Evolutionary conservation across 2,888 invertebrate species (phyloP).

Genomic region (Trilocha varians): DNA sequence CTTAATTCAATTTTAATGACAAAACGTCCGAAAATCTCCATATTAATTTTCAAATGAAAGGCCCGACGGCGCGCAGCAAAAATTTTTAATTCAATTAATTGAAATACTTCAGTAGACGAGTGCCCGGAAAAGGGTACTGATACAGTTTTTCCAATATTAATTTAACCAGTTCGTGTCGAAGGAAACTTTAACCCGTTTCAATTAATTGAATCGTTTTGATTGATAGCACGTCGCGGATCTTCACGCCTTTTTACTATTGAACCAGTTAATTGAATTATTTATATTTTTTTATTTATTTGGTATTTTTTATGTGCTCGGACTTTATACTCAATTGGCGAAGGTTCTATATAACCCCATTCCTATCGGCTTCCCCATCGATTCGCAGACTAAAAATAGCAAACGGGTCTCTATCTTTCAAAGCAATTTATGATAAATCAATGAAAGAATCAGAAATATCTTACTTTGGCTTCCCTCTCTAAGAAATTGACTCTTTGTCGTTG

Average conservation of each 20-base stretch:
- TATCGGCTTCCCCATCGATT: too few species aligned
- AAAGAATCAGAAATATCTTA: too few species aligned
- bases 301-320: too few species aligned
- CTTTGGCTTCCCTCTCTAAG: too few species aligned
- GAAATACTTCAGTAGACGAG: conserved; percentile 22
- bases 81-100: conserved; percentile 38
- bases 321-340: too few species aligned
- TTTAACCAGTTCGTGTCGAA: conserved; percentile 15
- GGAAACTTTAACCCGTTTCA: conserved; percentile 4
- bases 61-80: conserved; percentile 21
- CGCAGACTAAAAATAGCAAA: too few species aligned
- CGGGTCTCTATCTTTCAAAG: too few species aligned
- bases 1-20: conserved; percentile 1
- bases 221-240: background rate
- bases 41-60: conserved; percentile 21
- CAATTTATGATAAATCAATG: too few species aligned
- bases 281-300: background rate
- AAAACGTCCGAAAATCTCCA: conserved; percentile 7
- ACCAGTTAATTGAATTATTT: background rate
- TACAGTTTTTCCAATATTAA: conserved; percentile 27
- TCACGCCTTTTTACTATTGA: background rate
- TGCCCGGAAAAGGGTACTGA: conserved; percentile 17
- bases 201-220: conserved; percentile 8
- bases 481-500: too few species aligned
- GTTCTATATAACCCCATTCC: too few species aligned